phyloP scores from a whole-genome alignment of 2,888 invertebrate species.

The Platycnemis pennipes region DNA sequence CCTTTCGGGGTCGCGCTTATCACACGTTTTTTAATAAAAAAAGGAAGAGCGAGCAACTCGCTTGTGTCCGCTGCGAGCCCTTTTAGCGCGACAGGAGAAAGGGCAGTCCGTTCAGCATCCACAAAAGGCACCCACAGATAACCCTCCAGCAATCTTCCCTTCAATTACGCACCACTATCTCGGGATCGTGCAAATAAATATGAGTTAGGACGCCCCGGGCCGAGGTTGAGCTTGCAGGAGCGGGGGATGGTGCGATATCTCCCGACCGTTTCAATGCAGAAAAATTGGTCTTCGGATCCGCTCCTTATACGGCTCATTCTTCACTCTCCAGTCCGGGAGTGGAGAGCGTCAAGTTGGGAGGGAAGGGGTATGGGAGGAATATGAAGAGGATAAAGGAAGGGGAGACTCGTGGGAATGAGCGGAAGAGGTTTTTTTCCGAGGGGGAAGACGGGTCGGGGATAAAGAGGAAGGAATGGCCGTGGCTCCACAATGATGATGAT shows the following conservation, averaged over 20 bases:
- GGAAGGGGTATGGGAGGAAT: not conserved
- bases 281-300: conserved; percentile 46
- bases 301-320: conserved; percentile 51
- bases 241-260: not conserved
- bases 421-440: not conserved
- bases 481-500: conserved; percentile 48
- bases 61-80: not conserved
- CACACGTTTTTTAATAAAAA: not conserved
- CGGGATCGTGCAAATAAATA: conserved; percentile 37
- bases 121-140: not conserved
- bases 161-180: conserved; percentile 54
- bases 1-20: not conserved
- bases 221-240: too few relatives aligned
- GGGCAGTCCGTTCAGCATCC: not conserved
- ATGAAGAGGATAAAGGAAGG: not conserved
- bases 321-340: not conserved
- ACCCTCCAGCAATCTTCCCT: conserved; percentile 6
- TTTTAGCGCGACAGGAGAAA: not conserved
- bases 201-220: conserved; percentile 26
- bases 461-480: conserved; percentile 27
- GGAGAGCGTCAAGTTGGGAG: not conserved
- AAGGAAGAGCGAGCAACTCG: not conserved
- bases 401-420: not conserved
- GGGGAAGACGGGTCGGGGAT: not conserved
- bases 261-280: conserved; percentile 49